Conservation (phyloP, 2,797 vertebrate species). For the Apogon talboti region DNA sequence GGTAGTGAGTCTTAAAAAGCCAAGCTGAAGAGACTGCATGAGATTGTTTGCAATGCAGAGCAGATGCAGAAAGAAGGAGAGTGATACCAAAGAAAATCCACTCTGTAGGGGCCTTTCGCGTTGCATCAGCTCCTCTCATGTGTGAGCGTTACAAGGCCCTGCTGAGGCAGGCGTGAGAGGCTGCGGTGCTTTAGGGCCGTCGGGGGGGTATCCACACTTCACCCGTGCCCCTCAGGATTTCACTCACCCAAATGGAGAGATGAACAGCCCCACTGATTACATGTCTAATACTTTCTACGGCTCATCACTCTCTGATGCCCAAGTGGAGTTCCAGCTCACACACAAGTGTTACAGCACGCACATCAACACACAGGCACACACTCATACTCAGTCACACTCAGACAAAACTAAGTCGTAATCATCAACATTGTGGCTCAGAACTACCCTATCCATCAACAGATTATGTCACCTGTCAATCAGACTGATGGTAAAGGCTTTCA, state of each 20-base stretch:
- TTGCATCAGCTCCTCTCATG: slow-evolving; percentile 61
- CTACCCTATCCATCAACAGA: slow-evolving; percentile 43
- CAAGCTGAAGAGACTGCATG: slow-evolving; percentile 59
- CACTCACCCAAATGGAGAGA: slow-evolving; percentile 71
- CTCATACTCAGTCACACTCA: slow-evolving; percentile 14
- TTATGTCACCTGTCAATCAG: slow-evolving; percentile 59
- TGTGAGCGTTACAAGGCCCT: slow-evolving; percentile 50
- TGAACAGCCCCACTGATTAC: slow-evolving; percentile 74
- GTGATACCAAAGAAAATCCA: slow-evolving; percentile 69
- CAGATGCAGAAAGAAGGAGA: slow-evolving; percentile 65
- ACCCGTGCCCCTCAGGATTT: slow-evolving; percentile 68
- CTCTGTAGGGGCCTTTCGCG: slow-evolving; percentile 63
- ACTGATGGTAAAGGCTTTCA: slow-evolving; percentile 21
- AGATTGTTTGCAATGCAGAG: slow-evolving; percentile 58
- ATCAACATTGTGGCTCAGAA: slow-evolving; percentile 34
- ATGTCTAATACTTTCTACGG: slow-evolving; percentile 69
- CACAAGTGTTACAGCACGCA: slow-evolving; percentile 5
- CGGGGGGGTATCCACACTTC: slow-evolving; percentile 49
- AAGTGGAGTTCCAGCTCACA: slow-evolving; percentile 35
- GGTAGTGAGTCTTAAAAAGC: slow-evolving; percentile 48
- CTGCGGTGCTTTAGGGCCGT: slow-evolving; percentile 31
- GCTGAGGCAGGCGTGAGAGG: slow-evolving; percentile 47
- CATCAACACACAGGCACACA: slow-evolving; percentile 8
- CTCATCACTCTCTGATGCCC: slow-evolving; percentile 70
- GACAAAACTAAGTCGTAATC: slow-evolving; percentile 38